Evolutionary conservation across 2,797 vertebrate species (phyloP), one percentile per base, ranked within the genome.

Genomic region (Ibycter americanus): DNA sequence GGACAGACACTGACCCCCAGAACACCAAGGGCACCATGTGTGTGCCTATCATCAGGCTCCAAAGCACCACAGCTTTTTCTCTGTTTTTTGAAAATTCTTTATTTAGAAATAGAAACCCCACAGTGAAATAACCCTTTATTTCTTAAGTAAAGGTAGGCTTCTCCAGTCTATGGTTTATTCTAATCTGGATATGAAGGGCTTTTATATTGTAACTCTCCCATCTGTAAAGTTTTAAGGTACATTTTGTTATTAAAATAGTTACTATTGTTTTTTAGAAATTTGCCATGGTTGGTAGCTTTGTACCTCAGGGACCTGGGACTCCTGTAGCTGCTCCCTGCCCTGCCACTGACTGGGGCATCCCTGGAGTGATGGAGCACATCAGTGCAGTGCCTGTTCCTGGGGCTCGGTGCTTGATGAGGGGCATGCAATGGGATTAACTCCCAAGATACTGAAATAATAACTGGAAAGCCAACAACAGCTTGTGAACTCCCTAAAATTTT

Each of bases 21-120:
- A 38, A n/a, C 36, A 56, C 19, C 6, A 1, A 1, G 5, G 23
- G 56, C 26, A 25, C 5, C 2, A 1, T 8, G 9, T 15, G 32
- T 10, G 20, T 38, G 58, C 38, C 46, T 51, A 38, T 1, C 31
- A 27, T 22, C 51, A 22, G 38, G 42, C 49, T 90, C 25, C 31
- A 62, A 66, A 81, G 38, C 34, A 36, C 31, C 23, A 15, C 44
- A 20, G 27, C 12, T 47, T 66, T 31, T 72, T 62, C 14, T 31
- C 25, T 79, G 8, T 16, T 32, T 32, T 55, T 62, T 29, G 8
- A 10, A 18, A 67, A n/a, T 59, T 49, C 10, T 46, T 52, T 67
- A 31, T 61, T 80, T 44, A 68, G 49, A 68, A 68, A 46, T 20
- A 44, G 40, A 44, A 65, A 34, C 72, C 26, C 1, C 31, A 23